Evolutionary conservation across 2,888 invertebrate species (phyloP).

Genomic region (Cantharis flavilabris): DNA sequence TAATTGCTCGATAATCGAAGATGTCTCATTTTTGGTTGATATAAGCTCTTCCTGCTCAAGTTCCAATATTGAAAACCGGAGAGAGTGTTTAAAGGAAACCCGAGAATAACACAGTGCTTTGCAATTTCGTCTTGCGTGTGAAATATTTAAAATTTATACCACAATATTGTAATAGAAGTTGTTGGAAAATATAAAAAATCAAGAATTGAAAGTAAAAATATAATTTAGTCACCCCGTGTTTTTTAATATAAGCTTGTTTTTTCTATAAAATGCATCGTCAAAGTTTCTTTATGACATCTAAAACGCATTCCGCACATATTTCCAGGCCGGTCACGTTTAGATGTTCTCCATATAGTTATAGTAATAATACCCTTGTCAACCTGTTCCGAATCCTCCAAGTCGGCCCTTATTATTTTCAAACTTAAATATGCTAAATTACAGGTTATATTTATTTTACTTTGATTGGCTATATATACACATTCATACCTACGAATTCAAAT

Average conservation of each 20-base stretch:
- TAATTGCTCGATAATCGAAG: neutral
- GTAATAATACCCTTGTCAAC: constrained; percentile 33
- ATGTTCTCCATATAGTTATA: constrained; percentile 32
- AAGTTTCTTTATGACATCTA: constrained; percentile 28
- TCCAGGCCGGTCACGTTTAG: constrained; percentile 29
- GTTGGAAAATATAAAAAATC: neutral
- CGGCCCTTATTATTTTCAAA: constrained; percentile 26
- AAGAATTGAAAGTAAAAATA: neutral
- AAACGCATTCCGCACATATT: constrained; percentile 31
- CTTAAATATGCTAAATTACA: constrained; percentile 29
- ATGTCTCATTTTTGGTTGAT: neutral
- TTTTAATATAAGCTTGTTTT: constrained; percentile 26
- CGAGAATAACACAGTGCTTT: neutral
- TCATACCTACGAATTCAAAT: neutral
- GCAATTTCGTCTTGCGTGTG: neutral
- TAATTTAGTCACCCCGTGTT: neutral
- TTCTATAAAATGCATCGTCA: constrained; percentile 27
- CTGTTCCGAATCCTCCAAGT: constrained; percentile 29
- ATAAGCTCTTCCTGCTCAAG: neutral
- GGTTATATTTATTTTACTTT: constrained; percentile 25
- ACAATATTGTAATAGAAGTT: neutral
- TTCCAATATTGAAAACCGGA: neutral
- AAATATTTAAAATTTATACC: neutral
- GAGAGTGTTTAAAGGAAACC: neutral
- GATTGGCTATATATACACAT: constrained; percentile 13